A percentile compares a stretch with the other conserved stretches of the same genome.
Evolutionary conservation across 2,888 invertebrate genomes (phyloP).

Genomic region (Hypercompe scribonia): DNA sequence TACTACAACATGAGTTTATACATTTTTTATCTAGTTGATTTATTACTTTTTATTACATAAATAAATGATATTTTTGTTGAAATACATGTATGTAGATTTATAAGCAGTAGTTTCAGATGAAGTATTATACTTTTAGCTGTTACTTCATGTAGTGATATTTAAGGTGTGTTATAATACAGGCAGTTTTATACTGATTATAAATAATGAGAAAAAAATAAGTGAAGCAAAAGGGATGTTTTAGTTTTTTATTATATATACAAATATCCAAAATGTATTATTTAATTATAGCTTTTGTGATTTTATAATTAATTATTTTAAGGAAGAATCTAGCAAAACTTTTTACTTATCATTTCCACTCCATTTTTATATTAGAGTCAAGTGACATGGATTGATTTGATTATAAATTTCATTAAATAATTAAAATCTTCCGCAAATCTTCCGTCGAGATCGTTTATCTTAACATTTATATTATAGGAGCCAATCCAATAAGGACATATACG

Average conservation of each 20-base stretch:
- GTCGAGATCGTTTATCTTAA: background rate
- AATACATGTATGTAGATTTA: too few relatives aligned
- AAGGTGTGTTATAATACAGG: too few relatives aligned
- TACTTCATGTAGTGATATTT: too few relatives aligned
- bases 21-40: background rate
- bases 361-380: background rate
- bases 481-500: constrained; percentile 11
- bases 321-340: background rate
- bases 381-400: background rate
- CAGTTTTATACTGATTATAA: too few relatives aligned
- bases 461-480: constrained; percentile 1
- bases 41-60: background rate
- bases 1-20: background rate
- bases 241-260: too few relatives aligned
- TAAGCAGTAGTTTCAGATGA: too few relatives aligned
- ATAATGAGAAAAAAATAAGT: too few relatives aligned
- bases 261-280: too few relatives aligned
- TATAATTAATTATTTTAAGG: background rate
- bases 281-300: too few relatives aligned
- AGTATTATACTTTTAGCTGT: too few relatives aligned
- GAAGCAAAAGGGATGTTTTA: too few relatives aligned
- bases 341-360: background rate
- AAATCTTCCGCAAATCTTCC: background rate
- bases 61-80: background rate
- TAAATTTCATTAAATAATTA: background rate